Percentiles rank a stretch among this genome's conserved stretches.
phyloP scores from a whole-genome alignment of 2,888 invertebrate species.

The Melipona bicolor region DNA sequence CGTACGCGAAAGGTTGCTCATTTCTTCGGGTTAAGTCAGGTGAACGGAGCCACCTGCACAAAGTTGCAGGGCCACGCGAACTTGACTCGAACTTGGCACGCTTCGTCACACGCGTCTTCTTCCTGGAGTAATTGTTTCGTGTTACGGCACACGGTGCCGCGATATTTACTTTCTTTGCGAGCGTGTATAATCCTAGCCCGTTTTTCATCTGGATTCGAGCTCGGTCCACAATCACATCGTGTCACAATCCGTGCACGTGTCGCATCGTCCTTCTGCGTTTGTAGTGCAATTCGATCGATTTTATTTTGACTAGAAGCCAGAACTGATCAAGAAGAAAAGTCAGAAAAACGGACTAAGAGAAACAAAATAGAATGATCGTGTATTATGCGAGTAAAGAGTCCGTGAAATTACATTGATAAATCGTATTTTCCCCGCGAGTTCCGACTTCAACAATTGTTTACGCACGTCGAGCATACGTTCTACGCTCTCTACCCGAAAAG shows the following conservation, averaged over 20 bases:
- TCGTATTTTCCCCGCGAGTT: neutral
- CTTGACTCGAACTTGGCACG: conserved; percentile 54
- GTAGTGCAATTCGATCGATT: neutral
- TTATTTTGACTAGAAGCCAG: neutral
- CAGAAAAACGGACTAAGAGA: neutral
- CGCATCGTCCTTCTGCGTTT: neutral
- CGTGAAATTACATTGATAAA: conserved; percentile 29
- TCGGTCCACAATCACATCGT: neutral
- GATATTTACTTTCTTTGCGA: conserved; percentile 64
- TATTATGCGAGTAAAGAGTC: conserved; percentile 35
- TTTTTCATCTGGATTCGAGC: conserved; percentile 56
- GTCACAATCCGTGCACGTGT: neutral
- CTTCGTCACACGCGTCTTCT: conserved; percentile 46
- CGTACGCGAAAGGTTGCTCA: neutral
- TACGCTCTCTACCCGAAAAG: conserved; percentile 23
- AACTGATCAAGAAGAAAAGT: neutral
- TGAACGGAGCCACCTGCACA: neutral
- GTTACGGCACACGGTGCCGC: conserved; percentile 55
- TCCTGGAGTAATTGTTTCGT: conserved; percentile 54
- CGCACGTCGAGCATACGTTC: neutral
- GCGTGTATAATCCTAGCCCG: conserved; percentile 45
- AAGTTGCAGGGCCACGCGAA: neutral
- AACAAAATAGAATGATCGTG: neutral
- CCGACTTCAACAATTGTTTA: neutral
- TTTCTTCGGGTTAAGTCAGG: neutral